Evolutionary conservation across 2,113 vertebrate genomes (phyloP).

Genomic region (Poicephalus gulielmi): DNA sequence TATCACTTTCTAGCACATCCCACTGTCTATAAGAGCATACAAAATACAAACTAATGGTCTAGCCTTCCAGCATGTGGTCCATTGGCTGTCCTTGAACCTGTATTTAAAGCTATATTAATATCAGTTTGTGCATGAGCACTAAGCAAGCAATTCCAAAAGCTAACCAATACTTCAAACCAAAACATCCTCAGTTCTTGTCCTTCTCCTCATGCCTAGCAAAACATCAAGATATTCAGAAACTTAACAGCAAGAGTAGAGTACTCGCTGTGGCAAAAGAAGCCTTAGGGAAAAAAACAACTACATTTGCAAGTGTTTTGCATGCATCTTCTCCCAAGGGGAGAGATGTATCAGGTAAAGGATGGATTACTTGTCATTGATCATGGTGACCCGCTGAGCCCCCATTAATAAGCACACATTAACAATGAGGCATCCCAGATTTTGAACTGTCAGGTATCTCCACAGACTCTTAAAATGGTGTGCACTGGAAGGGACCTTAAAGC

Average conservation of each 20-base stretch:
- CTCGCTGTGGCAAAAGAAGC: background rate
- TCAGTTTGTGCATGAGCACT: background rate
- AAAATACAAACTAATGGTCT: accelerated
- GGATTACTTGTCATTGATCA: background rate
- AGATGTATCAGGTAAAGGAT: background rate
- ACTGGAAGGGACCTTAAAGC: background rate
- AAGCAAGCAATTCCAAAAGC: background rate
- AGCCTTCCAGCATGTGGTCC: background rate
- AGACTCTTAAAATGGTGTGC: background rate
- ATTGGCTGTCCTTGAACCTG: background rate
- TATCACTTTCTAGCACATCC: background rate
- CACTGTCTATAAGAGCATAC: background rate
- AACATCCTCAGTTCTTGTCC: background rate
- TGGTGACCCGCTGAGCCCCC: accelerated
- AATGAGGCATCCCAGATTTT: background rate
- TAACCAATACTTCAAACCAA: background rate
- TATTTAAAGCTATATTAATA: background rate
- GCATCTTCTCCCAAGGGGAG: background rate
- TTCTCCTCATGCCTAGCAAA: background rate
- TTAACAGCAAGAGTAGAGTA: background rate
- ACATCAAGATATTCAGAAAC: background rate
- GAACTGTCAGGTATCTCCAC: background rate
- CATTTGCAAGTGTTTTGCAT: background rate
- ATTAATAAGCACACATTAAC: background rate
- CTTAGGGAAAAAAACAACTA: background rate